Evolutionary conservation across 2,888 invertebrate genomes (phyloP).

Genomic region (Eristalinus aeneus): DNA sequence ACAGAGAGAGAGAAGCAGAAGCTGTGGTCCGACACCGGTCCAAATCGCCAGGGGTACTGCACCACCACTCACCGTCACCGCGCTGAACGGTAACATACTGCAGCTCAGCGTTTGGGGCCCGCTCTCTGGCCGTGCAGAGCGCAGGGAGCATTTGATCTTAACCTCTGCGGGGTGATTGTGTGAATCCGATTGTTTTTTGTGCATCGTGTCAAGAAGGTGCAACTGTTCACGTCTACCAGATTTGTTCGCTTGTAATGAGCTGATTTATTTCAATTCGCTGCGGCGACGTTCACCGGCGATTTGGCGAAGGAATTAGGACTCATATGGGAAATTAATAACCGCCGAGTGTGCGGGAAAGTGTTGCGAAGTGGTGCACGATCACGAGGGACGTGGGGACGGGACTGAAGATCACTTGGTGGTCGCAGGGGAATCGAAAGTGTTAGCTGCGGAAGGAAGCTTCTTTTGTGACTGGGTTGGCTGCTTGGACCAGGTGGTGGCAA

Average conservation of each 20-base stretch:
- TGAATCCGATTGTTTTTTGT: slow-evolving; percentile 69
- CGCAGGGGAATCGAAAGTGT: too few species aligned
- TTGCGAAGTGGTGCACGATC: neutral
- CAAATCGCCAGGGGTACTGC: slow-evolving; percentile 65
- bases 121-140: slow-evolving; percentile 47
- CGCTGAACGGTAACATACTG: slow-evolving; percentile 46
- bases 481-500: too few species aligned
- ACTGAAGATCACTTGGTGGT: neutral
- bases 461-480: too few species aligned
- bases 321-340: slow-evolving; percentile 17
- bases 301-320: slow-evolving; percentile 54
- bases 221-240: slow-evolving; percentile 70
- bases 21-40: slow-evolving; percentile 68
- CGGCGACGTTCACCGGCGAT: slow-evolving; percentile 4
- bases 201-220: slow-evolving; percentile 69
- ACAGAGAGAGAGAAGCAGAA: slow-evolving; percentile 46
- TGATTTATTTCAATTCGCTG: slow-evolving; percentile 68
- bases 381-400: neutral
- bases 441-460: too few species aligned
- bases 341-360: neutral
- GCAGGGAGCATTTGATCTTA: slow-evolving; percentile 66
- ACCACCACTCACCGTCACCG: neutral
- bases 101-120: slow-evolving; percentile 38
- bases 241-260: slow-evolving; percentile 70
- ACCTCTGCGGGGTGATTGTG: slow-evolving; percentile 68